Base-by-base conservation (phyloP, 2,797 vertebrate species). In the Crax fasciolata region DNA sequence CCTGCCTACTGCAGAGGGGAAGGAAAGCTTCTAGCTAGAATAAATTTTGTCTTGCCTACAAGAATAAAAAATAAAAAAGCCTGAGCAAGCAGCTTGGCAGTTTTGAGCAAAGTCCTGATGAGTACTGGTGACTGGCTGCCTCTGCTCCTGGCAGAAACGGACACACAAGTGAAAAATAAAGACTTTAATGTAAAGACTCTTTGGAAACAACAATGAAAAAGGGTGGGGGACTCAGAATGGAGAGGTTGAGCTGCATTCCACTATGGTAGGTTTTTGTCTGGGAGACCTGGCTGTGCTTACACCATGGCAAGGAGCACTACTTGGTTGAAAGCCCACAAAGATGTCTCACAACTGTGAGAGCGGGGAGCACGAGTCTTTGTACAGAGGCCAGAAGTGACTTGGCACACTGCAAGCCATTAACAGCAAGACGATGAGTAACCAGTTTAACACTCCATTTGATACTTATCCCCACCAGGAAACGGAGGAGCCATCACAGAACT, bases 131-230 rank as follows among this genome's bases (percentile, higher is more conserved):
- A 61, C 38, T 65, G 15, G 39, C 62, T 67, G 62, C 68, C 27
- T 85, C 84, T 82, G 58, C 27, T 52, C 52, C 41, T 6, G 6
- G 78, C 85, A 94, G 77, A 82, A 94, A 93, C 8, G 6, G 80
- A 93, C 85, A 79, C 58, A 59, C 44, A 63, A 49, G 13, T 89
- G 93, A 96, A 97, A 97, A 97, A 96, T 94, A 96, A 92, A 95
- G 79, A 93, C 61, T 96, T 96, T 94, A 97, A 95, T 96, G 92
- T 91, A 93, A 91, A 96, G 96, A 94, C 71, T 96, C 75, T 96
- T 77, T 76, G 89, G 74, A 91, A 94, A 87, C 71, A 85, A 90
- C 58, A 58, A 72, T 72, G 6, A 57, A 58, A 75, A 79, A 92
- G 23, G 71, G 54, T 3, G 13, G 16, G 48, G 20, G 21, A 39